Conservation (phyloP, 2,888 invertebrate genomes). For the Troides helena region DNA sequence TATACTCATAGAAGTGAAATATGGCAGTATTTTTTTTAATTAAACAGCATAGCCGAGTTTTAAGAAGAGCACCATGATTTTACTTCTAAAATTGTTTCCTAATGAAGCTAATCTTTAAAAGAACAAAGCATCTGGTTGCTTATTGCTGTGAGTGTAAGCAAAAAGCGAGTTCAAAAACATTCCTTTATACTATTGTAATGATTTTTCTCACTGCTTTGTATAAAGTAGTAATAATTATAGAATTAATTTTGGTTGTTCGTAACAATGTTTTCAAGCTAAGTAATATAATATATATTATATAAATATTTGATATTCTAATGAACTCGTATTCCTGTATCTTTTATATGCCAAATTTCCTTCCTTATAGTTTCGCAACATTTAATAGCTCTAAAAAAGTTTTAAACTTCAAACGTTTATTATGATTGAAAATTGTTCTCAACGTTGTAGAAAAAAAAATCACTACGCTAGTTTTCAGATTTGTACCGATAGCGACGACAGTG, state of each 20-base stretch:
- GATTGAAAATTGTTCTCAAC: background rate
- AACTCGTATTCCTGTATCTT: too few relatives aligned
- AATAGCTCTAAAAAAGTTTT: background rate
- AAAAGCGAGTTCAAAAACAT: background rate
- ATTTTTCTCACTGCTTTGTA: too few relatives aligned
- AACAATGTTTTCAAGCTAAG: background rate
- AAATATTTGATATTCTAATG: too few relatives aligned
- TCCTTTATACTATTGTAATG: background rate
- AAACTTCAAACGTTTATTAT: background rate
- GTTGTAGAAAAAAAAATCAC: too few relatives aligned
- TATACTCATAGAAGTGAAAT: too few relatives aligned
- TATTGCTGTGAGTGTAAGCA: background rate
- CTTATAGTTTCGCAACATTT: background rate
- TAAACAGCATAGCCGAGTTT: too few relatives aligned
- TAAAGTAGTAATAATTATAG: background rate
- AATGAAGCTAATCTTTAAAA: background rate
- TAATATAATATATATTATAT: too few relatives aligned
- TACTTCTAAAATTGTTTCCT: background rate
- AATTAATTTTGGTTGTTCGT: background rate
- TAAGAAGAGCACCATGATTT: background rate
- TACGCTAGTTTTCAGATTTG: slow-evolving; percentile 43
- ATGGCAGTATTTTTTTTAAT: too few relatives aligned
- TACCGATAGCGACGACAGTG: slow-evolving; percentile 47
- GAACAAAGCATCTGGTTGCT: slow-evolving; percentile 2
- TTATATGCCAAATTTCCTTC: background rate